phyloP scores from a whole-genome alignment of 2,113 vertebrate genomes.

The Macrotis lagotis region DNA sequence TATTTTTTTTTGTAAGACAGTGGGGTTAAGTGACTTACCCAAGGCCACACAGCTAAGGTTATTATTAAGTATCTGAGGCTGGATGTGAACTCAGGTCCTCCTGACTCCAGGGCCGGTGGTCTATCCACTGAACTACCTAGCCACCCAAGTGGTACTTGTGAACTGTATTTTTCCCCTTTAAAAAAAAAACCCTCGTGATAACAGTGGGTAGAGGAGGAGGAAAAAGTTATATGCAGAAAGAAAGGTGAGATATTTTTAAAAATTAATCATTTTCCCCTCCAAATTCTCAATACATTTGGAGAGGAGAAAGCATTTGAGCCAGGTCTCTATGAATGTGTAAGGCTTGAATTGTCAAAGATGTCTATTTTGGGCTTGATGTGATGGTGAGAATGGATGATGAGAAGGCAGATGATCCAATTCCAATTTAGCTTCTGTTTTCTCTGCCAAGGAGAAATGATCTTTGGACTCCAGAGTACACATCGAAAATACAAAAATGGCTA shows the following conservation, averaged over 20 bases:
- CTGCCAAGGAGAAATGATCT: neutral
- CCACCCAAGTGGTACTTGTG: too few relatives aligned
- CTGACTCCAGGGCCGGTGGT: too few relatives aligned
- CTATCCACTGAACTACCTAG: too few relatives aligned
- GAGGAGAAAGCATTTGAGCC: neutral
- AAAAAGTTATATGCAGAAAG: neutral
- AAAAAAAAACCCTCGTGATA: neutral
- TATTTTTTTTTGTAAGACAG: too few relatives aligned
- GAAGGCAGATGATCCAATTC: neutral
- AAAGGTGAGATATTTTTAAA: neutral
- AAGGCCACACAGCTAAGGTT: too few relatives aligned
- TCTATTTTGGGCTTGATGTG: neutral
- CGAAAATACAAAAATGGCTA: neutral
- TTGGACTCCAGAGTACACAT: neutral
- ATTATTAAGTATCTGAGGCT: too few relatives aligned
- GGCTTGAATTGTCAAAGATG: neutral
- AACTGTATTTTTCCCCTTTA: neutral
- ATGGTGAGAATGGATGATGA: neutral
- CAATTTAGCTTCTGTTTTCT: neutral
- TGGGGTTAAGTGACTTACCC: too few relatives aligned
- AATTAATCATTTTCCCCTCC: neutral
- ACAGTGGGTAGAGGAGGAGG: neutral
- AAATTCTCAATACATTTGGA: neutral
- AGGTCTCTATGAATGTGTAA: neutral
- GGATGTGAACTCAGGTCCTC: too few relatives aligned